Conservation (phyloP, 2,888 invertebrate species). For the Eristalinus sepulchralis region DNA sequence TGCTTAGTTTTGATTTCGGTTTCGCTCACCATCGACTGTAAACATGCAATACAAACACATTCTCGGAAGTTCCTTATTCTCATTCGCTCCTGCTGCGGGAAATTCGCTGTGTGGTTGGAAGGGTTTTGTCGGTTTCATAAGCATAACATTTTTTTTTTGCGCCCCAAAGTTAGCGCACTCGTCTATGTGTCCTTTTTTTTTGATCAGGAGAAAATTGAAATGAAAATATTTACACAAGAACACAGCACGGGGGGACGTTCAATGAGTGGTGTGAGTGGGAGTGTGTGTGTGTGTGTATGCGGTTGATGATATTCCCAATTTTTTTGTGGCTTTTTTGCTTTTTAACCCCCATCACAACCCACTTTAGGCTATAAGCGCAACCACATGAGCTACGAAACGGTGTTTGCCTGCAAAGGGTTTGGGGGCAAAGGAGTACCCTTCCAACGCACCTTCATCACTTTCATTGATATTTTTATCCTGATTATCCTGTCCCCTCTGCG, state of each 20-base stretch:
- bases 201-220: conserved; percentile 54
- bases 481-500: conserved; percentile 46
- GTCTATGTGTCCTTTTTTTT: conserved; percentile 19
- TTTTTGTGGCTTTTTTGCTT: conserved; percentile 5
- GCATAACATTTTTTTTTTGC: neutral
- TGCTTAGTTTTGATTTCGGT: conserved; percentile 56
- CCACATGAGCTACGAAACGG: neutral
- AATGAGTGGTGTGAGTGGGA: no score
- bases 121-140: neutral
- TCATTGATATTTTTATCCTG: conserved; percentile 47
- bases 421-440: conserved; percentile 9
- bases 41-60: conserved; percentile 61
- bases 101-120: neutral
- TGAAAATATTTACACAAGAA: conserved; percentile 62
- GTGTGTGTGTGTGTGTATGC: neutral
- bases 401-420: neutral
- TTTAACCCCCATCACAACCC: neutral
- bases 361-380: neutral
- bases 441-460: conserved; percentile 48
- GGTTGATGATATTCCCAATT: conserved; percentile 39
- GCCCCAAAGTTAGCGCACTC: neutral
- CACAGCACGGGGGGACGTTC: conserved; percentile 11
- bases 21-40: conserved; percentile 23
- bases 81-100: neutral
- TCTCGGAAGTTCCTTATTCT: conserved; percentile 22